These are phyloP conservation scores for Drosophila paulistorum DNA, from an alignment of 1,140 invertebrate genomes.

Conservation along the genomic window DNA sequence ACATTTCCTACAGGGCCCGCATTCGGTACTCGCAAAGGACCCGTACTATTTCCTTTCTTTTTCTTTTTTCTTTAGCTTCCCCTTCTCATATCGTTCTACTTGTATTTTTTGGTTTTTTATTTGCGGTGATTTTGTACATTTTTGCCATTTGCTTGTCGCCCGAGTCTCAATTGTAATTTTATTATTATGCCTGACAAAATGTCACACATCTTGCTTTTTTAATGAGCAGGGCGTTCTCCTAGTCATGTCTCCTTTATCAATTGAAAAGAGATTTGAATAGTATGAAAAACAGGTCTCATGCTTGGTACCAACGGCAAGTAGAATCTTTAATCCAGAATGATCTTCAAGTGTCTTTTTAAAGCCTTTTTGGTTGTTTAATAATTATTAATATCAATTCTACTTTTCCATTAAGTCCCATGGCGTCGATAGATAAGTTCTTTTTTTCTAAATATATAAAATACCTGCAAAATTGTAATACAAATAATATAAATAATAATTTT, in stretches of 20 bases:
- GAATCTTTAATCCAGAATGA: no score
- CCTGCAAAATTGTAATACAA: no score
- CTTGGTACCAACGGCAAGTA: background rate
- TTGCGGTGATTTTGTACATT: slow-evolving; percentile 72
- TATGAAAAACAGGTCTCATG: background rate
- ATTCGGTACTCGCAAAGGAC: slow-evolving; percentile 16
- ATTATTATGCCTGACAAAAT: slow-evolving; percentile 71
- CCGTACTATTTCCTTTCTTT: slow-evolving; percentile 13
- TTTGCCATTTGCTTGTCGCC: slow-evolving; percentile 49
- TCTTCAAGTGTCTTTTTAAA: no score
- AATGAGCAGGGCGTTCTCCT: slow-evolving; percentile 57
- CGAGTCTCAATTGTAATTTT: slow-evolving; percentile 69
- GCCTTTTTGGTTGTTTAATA: no score
- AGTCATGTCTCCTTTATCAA: slow-evolving; percentile 52
- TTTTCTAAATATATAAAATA: no score
- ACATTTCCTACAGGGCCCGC: slow-evolving; percentile 60
- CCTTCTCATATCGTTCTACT: background rate
- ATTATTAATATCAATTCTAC: no score
- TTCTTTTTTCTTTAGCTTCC: background rate
- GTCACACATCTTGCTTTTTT: slow-evolving; percentile 69
- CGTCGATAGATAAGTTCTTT: no score
- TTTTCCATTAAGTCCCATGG: no score
- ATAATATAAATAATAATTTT: no score
- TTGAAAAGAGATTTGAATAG: slow-evolving; percentile 16
- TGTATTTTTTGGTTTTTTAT: slow-evolving; percentile 13